Percentiles rank a stretch among this genome's conserved stretches.
phyloP scores from a whole-genome alignment of 1,140 invertebrate genomes.

The Cardiocondyla obscurior region DNA sequence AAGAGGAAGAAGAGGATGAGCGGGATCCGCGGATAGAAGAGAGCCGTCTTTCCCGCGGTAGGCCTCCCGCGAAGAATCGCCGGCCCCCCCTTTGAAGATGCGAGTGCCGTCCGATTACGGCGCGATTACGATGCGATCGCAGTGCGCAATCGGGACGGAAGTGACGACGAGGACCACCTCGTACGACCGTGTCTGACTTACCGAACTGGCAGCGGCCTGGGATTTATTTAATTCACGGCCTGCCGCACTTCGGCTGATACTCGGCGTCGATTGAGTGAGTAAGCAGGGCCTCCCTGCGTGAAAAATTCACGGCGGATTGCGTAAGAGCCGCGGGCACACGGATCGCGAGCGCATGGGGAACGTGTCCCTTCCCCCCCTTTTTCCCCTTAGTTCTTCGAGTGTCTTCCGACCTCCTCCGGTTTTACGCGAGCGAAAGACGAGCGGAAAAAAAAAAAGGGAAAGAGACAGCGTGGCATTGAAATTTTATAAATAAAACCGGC shows the following conservation, averaged over 20 bases:
- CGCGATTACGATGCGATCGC: slow-evolving; percentile 30
- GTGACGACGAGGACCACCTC: neutral
- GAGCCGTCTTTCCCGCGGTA: neutral
- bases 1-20: slow-evolving; percentile 5
- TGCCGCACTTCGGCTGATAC: slow-evolving; percentile 71
- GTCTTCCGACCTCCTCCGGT: neutral
- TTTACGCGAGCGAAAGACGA: neutral
- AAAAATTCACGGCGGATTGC: slow-evolving; percentile 45
- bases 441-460: neutral
- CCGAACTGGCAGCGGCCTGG: slow-evolving; percentile 35
- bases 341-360: neutral
- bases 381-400: too few species aligned
- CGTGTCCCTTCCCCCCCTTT: too few species aligned
- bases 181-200: slow-evolving; percentile 46
- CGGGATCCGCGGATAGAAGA: neutral
- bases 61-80: too few species aligned
- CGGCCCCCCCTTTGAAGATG: neutral
- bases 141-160: slow-evolving; percentile 31
- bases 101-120: slow-evolving; percentile 1
- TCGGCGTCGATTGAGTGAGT: slow-evolving; percentile 65
- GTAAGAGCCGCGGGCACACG: slow-evolving; percentile 39
- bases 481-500: slow-evolving; percentile 48
- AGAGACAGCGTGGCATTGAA: slow-evolving; percentile 34
- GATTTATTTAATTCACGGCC: slow-evolving; percentile 72
- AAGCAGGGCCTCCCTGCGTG: slow-evolving; percentile 16